Evolutionary conservation across 2,888 invertebrate species (phyloP).

Genomic region (Drosophila maculinotata): DNA sequence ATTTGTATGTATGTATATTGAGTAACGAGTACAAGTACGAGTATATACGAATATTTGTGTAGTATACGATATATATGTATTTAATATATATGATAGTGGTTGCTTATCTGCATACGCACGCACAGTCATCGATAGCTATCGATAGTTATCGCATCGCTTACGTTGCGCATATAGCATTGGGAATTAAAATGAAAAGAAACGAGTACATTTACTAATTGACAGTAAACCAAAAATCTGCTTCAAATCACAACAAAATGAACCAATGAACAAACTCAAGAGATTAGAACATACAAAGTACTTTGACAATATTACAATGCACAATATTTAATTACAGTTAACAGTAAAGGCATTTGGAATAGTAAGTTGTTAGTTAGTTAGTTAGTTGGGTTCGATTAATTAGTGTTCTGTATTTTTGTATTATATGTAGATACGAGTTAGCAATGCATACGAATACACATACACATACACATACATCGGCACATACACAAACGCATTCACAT

Average conservation of each 20-base stretch:
- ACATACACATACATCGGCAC: conserved; percentile 41
- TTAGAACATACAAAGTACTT: conserved; percentile 7
- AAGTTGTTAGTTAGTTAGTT: too few relatives aligned
- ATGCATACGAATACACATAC: conserved; percentile 49
- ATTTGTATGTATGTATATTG: conserved; percentile 37
- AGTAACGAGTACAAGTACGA: conserved; percentile 44
- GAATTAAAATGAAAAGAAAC: conserved; percentile 23
- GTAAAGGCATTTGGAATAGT: conserved; percentile 39
- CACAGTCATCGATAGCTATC: conserved; percentile 46
- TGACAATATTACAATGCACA: conserved; percentile 44
- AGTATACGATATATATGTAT: conserved; percentile 23
- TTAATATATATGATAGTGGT: conserved; percentile 34
- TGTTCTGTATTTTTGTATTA: conserved; percentile 13
- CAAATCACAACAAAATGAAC: conserved; percentile 32
- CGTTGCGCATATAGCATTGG: conserved; percentile 36
- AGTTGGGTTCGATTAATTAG: conserved; percentile 30
- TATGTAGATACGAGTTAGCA: conserved; percentile 48
- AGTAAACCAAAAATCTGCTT: conserved; percentile 15
- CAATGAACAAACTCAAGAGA: conserved; percentile 27
- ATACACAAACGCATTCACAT: conserved; percentile 27
- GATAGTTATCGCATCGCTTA: conserved; percentile 29
- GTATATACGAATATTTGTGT: conserved; percentile 38
- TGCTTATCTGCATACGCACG: conserved; percentile 35
- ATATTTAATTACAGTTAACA: conserved; percentile 41
- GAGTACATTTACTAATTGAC: conserved; percentile 23